phyloP scores from a whole-genome alignment of 2,113 vertebrate species.

The Brachyhypopomus gauderio region DNA sequence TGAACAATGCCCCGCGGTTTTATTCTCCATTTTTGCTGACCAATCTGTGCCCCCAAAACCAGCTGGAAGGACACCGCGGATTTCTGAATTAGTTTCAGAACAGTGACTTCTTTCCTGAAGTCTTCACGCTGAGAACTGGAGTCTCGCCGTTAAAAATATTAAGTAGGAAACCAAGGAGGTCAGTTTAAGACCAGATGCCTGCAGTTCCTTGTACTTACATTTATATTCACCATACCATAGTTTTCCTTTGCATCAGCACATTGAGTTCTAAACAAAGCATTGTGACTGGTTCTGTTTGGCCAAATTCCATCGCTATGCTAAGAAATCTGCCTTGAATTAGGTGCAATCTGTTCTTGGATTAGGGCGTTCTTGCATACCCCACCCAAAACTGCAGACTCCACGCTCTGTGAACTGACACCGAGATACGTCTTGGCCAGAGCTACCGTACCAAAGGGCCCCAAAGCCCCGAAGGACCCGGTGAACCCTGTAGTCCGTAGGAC shows the following conservation, averaged over 20 bases:
- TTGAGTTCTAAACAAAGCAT: not conserved
- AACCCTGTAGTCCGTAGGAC: slow-evolving; percentile 30
- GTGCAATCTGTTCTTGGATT: slow-evolving; percentile 18
- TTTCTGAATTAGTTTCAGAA: too few relatives aligned
- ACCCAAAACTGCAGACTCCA: not conserved
- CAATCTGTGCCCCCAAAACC: not conserved
- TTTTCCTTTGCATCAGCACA: slow-evolving; percentile 12
- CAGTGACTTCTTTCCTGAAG: too few relatives aligned
- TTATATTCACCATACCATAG: too few relatives aligned
- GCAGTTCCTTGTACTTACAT: not conserved
- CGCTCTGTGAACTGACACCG: slow-evolving; percentile 22
- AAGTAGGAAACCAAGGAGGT: too few relatives aligned
- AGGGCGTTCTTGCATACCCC: not conserved
- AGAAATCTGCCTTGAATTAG: slow-evolving; percentile 26
- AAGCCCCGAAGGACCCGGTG: slow-evolving; percentile 23
- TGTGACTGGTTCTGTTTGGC: not conserved
- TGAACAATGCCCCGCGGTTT: too few relatives aligned
- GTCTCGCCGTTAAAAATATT: too few relatives aligned
- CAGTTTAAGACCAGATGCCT: too few relatives aligned
- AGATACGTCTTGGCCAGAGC: slow-evolving; percentile 15
- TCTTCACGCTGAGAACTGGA: too few relatives aligned
- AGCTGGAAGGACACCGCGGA: too few relatives aligned
- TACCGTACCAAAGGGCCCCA: slow-evolving; percentile 28
- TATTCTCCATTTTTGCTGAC: too few relatives aligned
- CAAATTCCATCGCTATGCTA: not conserved